Evolutionary conservation across 1,140 invertebrate genomes (phyloP).

Genomic region (Drosophila nasuta): DNA sequence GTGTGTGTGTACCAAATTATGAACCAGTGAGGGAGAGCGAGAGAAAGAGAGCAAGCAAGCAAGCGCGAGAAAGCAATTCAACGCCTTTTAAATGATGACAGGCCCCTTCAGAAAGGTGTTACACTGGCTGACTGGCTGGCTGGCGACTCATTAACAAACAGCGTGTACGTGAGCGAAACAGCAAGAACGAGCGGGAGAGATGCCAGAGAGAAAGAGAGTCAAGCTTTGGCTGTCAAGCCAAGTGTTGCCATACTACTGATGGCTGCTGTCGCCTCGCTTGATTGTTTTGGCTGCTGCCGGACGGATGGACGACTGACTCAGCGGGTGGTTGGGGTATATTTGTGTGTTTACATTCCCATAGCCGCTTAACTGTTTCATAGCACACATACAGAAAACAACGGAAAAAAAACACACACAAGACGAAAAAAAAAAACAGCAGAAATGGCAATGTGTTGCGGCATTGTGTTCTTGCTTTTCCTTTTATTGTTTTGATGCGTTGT

Average conservation of each 20-base stretch:
- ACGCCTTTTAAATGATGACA: constrained; percentile 69
- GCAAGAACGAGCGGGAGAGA: constrained; percentile 15
- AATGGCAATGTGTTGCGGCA: constrained; percentile 79
- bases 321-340: constrained; percentile 24
- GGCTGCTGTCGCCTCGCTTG: constrained; percentile 50
- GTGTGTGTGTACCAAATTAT: constrained; percentile 6
- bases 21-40: neutral
- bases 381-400: constrained; percentile 24
- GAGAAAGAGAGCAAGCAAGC: constrained; percentile 9
- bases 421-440: constrained; percentile 52
- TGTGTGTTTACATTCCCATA: constrained; percentile 59
- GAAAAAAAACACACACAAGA: constrained; percentile 25
- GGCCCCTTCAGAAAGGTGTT: constrained; percentile 52
- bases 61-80: constrained; percentile 44
- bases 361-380: constrained; percentile 72
- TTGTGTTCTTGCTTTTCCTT: constrained; percentile 68
- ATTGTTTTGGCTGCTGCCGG: constrained; percentile 45
- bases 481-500: constrained; percentile 50
- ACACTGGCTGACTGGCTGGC: constrained; percentile 18
- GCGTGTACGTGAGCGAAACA: constrained; percentile 23
- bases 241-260: constrained; percentile 57
- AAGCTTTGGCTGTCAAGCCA: constrained; percentile 43
- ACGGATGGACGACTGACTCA: constrained; percentile 10
- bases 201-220: constrained; percentile 19
- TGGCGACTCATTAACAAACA: constrained; percentile 70